Evolutionary conservation across 2,797 vertebrate genomes (phyloP), one percentile per base, ranked within the genome.

Genomic region (Enteromius thamalakanensis): DNA sequence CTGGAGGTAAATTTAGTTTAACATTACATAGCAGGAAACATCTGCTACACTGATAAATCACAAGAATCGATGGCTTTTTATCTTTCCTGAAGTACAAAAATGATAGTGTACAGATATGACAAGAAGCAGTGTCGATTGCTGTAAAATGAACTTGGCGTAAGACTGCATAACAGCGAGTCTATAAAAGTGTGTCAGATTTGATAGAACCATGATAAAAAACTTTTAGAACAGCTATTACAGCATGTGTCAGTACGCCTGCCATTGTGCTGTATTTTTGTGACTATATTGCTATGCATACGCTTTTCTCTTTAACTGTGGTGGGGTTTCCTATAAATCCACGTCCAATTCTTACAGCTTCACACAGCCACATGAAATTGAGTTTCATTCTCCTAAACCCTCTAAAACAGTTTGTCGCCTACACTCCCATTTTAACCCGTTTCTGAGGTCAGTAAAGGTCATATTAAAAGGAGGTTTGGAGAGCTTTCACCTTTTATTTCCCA

Each of bases 401-500:
- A 19, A 32, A 80, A 76, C 70, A 58, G 77, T 80, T 74, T 14
- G 37, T 69, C 21, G 4, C 19, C 40, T 62, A 6, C 51, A 40
- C 53, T 49, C 69, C 74, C 76, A 45, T 32, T 67, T 60, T 76
- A 71, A 62, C 75, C 49, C 26, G 15, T 69, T 76, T 80, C 65
- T n/a, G n/a, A 83, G 83, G 84, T 80, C 77, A 80, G 42, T 64
- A 40, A 75, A 80, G 86, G 81, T 83, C 81, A 85, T 55, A 75
- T 49, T 51, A 80, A 60, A 76, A 10, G 45, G 76, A 79, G 70
- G 70, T 64, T 83, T 64, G 17, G 40, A 80, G 82, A 83, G 67
- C 77, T 55, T 87, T 87, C 80, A 81, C 76, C 84, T 83, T 83
- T 80, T 82, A 85, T 87, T 78, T 85, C 83, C 86, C 76, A 58